Percentiles rank a stretch among this genome's conserved stretches.
Evolutionary conservation across 2,888 invertebrate genomes (phyloP).

Genomic region (Ormyrus nitidulus): DNA sequence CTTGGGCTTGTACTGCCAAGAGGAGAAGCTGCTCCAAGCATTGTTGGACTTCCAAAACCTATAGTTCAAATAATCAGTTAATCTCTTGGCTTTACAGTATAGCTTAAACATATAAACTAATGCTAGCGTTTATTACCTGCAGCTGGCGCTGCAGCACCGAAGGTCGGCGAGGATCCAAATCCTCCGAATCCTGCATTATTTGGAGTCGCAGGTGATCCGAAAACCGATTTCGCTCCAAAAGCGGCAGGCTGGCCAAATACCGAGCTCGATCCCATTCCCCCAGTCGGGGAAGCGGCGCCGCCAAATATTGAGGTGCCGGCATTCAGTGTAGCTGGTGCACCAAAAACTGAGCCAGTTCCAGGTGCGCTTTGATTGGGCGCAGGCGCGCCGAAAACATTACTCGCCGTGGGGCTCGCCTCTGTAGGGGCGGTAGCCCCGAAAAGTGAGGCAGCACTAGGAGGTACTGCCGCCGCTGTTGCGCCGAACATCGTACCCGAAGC

Average conservation of each 20-base stretch:
- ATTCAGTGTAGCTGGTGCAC: conserved; percentile 33
- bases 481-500: conserved; percentile 38
- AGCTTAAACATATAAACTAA: not conserved
- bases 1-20: conserved; percentile 63
- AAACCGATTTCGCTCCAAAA: conserved; percentile 68
- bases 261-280: conserved; percentile 37
- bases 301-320: conserved; percentile 56
- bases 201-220: conserved; percentile 61
- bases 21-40: conserved; percentile 64
- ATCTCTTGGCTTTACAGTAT: no score
- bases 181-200: conserved; percentile 63
- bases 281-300: conserved; percentile 46
- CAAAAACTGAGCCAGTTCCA: conserved; percentile 48
- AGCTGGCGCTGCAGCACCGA: conserved; percentile 61
- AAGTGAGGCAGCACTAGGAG: not conserved
- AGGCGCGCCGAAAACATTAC: conserved; percentile 37
- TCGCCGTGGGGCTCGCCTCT: conserved; percentile 7
- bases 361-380: conserved; percentile 5
- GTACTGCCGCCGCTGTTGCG: conserved; percentile 6
- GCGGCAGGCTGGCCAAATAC: conserved; percentile 67
- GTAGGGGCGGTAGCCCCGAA: conserved; percentile 31
- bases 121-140: conserved; percentile 59
- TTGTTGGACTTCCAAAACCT: conserved; percentile 69
- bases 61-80: conserved; percentile 26
- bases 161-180: conserved; percentile 64